Evolutionary conservation across 2,113 vertebrate genomes (phyloP), one percentile per base, ranked within the genome.

Genomic region (Manacus vitellinus): DNA sequence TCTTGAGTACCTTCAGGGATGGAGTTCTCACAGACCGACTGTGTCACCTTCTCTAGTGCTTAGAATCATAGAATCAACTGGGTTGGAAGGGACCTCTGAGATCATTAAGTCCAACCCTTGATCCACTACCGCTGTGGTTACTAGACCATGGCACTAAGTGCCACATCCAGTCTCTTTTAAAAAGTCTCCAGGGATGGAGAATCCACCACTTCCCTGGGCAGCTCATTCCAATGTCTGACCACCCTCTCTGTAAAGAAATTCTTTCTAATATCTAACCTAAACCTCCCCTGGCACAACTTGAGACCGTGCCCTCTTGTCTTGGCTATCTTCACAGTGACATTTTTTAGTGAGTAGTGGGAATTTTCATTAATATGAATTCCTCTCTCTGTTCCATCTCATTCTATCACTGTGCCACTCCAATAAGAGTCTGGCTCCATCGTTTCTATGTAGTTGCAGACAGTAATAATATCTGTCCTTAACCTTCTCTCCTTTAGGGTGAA

Each of bases 31-130:
- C 17, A 20, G 17, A 31, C 4, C 39, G 6, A 28, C 37, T 72
- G 27, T 1, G 0, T 33, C 18, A 35, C 27, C 19, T 3, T 2
- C 43, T 58, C 68, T 10, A 31, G 23, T 20, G 11, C 63, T 39
- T 39, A 39, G 39, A 39, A 39, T 39, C 39, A 39, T 39, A 39
- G 39, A 39, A 39, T 39, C 39, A 39, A 11, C 39, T 39, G 39
- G 39, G 39, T 39, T 39, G 39, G 39, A 39, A 39, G 39, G 39
- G 39, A 10, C 39, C 39, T 39, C 39, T 10, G 39, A 39, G 39
- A 39, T 39, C 39, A 39, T 10, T 5, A 39, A 39, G 39, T 39
- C 10, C 39, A 39, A 39, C 39, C 39, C 39, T 39, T 39, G 39
- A 39, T 39, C 39, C 39, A 39, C 39, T 39, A 39, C 39, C 10